A percentile compares a stretch with the other conserved stretches of the same genome.
These are phyloP conservation scores for Prorops nasuta DNA, from an alignment of 1,140 invertebrate genomes.

Conservation along the genomic window DNA sequence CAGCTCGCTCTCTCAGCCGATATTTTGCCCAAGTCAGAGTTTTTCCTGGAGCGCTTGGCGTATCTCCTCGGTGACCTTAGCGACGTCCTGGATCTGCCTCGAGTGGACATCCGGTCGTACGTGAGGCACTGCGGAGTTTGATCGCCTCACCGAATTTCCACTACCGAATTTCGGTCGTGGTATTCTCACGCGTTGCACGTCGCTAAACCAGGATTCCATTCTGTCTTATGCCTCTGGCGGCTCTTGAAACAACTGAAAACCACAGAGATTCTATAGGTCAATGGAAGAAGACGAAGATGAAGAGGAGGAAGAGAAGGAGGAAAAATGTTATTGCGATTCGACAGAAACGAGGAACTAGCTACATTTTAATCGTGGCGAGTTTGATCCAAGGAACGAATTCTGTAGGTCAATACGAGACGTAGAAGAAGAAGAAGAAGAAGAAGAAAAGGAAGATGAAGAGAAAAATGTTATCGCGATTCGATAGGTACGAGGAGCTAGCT, in stretches of 20 bases:
- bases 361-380: not conserved
- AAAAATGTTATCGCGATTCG: not conserved
- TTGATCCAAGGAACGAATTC: not conserved
- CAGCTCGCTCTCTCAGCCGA: too few relatives aligned
- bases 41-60: conserved; percentile 71
- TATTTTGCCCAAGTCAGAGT: too few relatives aligned
- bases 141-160: conserved; percentile 53
- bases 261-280: not conserved
- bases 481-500: not conserved
- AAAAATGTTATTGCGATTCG: not conserved
- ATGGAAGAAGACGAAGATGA: not conserved
- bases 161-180: conserved; percentile 79
- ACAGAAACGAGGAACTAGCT: not conserved
- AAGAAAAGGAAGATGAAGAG: not conserved
- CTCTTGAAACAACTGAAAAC: not conserved
- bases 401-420: too few relatives aligned
- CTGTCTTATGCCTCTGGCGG: conserved; percentile 10
- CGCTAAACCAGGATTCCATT: conserved; percentile 80
- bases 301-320: too few relatives aligned
- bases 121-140: conserved; percentile 48
- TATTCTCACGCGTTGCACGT: conserved; percentile 78
- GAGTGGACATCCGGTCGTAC: conserved; percentile 38
- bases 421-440: not conserved
- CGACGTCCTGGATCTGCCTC: conserved; percentile 57
- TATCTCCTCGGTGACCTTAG: conserved; percentile 72